Percentiles rank a stretch among this genome's conserved stretches.
Conservation (phyloP, 2,113 vertebrate genomes). For the Scophthalmus maximus region DNA sequence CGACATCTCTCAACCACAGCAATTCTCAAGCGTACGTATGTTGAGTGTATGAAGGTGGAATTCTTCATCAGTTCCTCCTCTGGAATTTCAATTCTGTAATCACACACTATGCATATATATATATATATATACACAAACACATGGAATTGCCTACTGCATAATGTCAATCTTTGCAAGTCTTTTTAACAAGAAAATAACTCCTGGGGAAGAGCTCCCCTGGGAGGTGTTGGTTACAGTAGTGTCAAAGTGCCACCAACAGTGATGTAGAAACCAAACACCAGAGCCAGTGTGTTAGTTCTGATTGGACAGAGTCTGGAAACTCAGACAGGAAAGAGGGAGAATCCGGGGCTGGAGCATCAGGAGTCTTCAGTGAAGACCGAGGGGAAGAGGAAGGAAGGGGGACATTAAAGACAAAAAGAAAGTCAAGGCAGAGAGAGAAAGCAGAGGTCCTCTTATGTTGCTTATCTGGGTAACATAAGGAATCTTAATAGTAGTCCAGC, state of each 20-base stretch:
- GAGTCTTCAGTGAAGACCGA: slow-evolving; percentile 18
- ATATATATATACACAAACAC: not conserved
- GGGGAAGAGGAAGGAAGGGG: slow-evolving; percentile 27
- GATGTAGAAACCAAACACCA: slow-evolving; percentile 47
- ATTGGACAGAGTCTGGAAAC: slow-evolving; percentile 47
- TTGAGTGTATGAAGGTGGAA: slow-evolving; percentile 31
- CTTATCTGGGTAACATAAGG: slow-evolving; percentile 70
- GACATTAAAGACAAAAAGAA: slow-evolving; percentile 18
- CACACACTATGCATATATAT: slow-evolving; percentile 3
- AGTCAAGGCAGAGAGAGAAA: slow-evolving; percentile 22
- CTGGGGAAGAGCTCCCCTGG: slow-evolving; percentile 27
- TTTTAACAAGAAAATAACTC: slow-evolving; percentile 36
- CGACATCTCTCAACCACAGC: slow-evolving; percentile 19
- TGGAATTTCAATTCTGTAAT: slow-evolving; percentile 25
- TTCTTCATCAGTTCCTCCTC: slow-evolving; percentile 18
- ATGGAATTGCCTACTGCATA: slow-evolving; percentile 25
- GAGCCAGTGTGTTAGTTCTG: slow-evolving; percentile 12
- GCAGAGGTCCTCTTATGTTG: slow-evolving; percentile 41
- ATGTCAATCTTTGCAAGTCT: slow-evolving; percentile 30
- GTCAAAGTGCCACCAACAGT: slow-evolving; percentile 39
- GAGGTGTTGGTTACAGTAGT: slow-evolving; percentile 40
- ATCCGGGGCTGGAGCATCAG: slow-evolving; percentile 13
- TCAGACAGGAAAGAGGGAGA: slow-evolving; percentile 24
- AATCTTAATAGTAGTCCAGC: slow-evolving; percentile 65
- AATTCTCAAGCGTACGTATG: slow-evolving; percentile 21